Evolutionary conservation across 2,888 invertebrate genomes (phyloP), one percentile per base, ranked within the genome.

Genomic region (Sicus ferrugineus): DNA sequence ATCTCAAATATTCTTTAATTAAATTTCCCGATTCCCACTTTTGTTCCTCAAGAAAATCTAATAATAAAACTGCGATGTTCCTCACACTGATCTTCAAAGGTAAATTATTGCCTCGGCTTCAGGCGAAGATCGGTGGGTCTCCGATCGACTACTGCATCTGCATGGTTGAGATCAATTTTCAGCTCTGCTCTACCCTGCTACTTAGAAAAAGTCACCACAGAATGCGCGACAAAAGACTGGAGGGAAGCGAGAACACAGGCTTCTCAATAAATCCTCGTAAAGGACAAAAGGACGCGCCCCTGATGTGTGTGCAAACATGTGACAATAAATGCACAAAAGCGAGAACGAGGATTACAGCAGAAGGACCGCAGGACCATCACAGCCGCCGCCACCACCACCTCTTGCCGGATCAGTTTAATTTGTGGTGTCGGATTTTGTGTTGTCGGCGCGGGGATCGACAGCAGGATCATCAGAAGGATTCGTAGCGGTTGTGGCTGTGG

Each of bases 251-350:
- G 54, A 23, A n/a, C n/a, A n/a, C n/a, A n/a, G n/a, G n/a, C n/a
- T n/a, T n/a, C n/a, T n/a, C n/a, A n/a, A n/a, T n/a, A n/a, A n/a
- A n/a, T n/a, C n/a, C n/a, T n/a, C n/a, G n/a, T n/a, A n/a, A n/a
- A 65, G 23, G 31, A 38, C 34, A 34, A 58, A 58, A 59, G 58
- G 31, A 67, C 48, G 34, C 52, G 67, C 63, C 65, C 59, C 59
- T 42, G 6, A 56, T 68, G 59, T 70, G 72, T 72, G 64, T 70
- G 56, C 72, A 72, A 72, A 70, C 70, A 72, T 67, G 66, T 72
- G 70, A 70, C 72, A 72, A 68, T 68, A 68, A 72, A 64, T 38
- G 54, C 42, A 62, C 38, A 62, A 52, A n/a, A 38, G 21, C 42
- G 46, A 62, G 26, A 61, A 67, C 64, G 31, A 48, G 71, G 71